phyloP scores from a whole-genome alignment of 2,113 vertebrate genomes.

The Otis tarda region DNA sequence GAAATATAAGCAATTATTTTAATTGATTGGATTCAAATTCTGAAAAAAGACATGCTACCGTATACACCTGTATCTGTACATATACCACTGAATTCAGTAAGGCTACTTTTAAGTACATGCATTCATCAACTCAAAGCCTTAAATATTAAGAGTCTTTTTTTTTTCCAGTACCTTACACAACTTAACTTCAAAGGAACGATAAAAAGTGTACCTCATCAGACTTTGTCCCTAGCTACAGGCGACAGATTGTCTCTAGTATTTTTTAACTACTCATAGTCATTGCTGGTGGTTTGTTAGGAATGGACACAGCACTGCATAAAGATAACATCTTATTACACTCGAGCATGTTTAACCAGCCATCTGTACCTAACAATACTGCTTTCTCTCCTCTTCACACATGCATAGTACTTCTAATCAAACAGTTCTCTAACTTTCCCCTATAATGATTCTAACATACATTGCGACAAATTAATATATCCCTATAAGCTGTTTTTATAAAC shows the following conservation, averaged over 20 bases:
- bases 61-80: background rate
- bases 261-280: constrained; percentile 29
- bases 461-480: background rate
- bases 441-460: background rate
- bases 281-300: constrained; percentile 1
- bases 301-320: background rate
- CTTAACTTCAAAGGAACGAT: background rate
- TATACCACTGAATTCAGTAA: background rate
- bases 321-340: constrained; percentile 46
- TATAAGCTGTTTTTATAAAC: background rate
- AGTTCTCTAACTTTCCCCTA: background rate
- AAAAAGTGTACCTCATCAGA: background rate
- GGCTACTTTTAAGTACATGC: background rate
- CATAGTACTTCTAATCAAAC: background rate
- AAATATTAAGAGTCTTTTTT: background rate
- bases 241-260: constrained; percentile 35
- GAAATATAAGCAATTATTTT: background rate
- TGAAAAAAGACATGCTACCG: background rate
- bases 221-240: constrained; percentile 57
- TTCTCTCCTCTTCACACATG: background rate
- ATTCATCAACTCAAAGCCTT: background rate
- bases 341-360: constrained; percentile 28
- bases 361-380: constrained; percentile 23
- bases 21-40: background rate
- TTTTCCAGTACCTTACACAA: background rate